Base-by-base conservation (phyloP, 2,888 invertebrate genomes). In the Melinaea menophilus region DNA sequence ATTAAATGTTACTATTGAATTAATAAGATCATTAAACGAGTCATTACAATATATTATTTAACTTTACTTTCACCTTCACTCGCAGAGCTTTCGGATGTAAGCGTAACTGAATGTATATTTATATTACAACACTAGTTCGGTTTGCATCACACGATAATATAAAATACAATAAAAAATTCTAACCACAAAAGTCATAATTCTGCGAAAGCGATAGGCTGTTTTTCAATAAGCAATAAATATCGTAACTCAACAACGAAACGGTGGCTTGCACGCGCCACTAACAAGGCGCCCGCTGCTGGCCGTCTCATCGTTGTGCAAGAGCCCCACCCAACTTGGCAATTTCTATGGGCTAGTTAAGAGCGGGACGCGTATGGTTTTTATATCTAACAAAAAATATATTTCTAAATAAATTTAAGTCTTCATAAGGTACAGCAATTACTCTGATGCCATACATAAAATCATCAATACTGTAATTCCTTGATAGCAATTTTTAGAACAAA, bases 201-300 rank as follows among this genome's bases (percentile, higher is more conserved):
- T 73, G 77, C 73, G 78, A 81, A 78, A 80, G 79, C 78, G 80
- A 80, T 81, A 78, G 83, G 81, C 80, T 82, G 87, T 89, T 88
- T 89, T 88, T 89, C 89, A 88, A 90, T 90, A 88, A 86, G 88
- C 87, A 86, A 89, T 90, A 90, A 90, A 90, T 89, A 89, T 88
- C 83, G 84, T 79, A 77, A 75, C 73, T 79, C 81, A 84, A 84
- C 80, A 84, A 84, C 80, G 85, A 85, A 86, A 85, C 85, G 80
- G 88, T 83, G 85, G 87, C 84, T 77, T 71, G 80, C 87, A 83
- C 86, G 85, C 87, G 84, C 84, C 80, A 81, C 83, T 88, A 89
- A 88, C 88, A 85, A 89, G 86, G 80, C 78, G 79, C 75, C 79
- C 77, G 81, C 31, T 31, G 5, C 31, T 9, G 51, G 81, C 77